Evolutionary conservation across 1,140 invertebrate species (phyloP), one percentile per base, ranked within the genome.

Genomic region (Lanistes nyassanus): DNA sequence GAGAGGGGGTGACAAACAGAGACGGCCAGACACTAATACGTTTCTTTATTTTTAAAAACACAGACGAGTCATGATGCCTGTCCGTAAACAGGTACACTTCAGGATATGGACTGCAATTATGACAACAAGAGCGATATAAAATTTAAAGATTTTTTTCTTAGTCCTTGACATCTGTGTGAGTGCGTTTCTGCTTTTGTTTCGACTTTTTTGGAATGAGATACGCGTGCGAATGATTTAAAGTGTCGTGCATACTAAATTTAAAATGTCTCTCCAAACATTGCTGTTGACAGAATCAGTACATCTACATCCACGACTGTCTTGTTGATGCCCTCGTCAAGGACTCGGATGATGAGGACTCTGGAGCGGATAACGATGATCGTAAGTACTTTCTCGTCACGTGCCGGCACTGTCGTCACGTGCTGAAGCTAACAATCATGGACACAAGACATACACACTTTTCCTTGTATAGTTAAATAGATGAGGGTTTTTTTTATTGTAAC

Each of bases 251-350:
- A 60, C 58, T 9, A 26, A 26, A 26, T 21, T 60, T 6, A 26
- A 26, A 26, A 0, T 60, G 6, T 60, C 21, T 60, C 6, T 60
- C 21, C 21, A n/a, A 16, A 21, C 26, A 26, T 67, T 51, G 64
- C 31, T 9, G 64, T 47, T 74, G 80, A 11, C 75, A 88, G 90
- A 98, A 99, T 87, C 98, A 99, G 89, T 99, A 99, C 87, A 95
- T 99, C 64, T 99, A 99, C 89, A 99, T 99, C 75, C 97, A 99
- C 88, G 98, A 99, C 86, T 85, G 84, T 75, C 79, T 89, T 94
- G 90, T 98, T 7, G 98, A 99, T 88, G 97, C 97, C 11, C 95
- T 98, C 4, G 62, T 74, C 9, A 74, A 75, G 1, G 68, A 76
- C 19, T 60, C 76, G 26, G 82, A 82, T 0, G 66, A 68, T 21